phyloP scores from a whole-genome alignment of 2,797 vertebrate species.

The Botia kubotai region DNA sequence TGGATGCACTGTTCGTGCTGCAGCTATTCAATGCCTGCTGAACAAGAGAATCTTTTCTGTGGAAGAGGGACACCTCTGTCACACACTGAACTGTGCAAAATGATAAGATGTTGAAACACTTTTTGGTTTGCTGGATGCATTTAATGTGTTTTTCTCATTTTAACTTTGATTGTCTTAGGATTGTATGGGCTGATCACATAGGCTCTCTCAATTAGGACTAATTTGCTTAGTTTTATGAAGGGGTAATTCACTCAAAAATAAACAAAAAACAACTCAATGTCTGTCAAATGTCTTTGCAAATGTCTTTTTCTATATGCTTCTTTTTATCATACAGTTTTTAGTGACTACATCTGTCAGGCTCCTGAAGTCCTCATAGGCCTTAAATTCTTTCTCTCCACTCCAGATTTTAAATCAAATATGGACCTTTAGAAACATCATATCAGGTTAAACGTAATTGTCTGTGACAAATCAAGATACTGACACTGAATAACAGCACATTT shows the following conservation, averaged over 20 bases:
- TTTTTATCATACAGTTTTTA: too few relatives aligned
- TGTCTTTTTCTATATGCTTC: too few relatives aligned
- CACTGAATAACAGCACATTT: not conserved
- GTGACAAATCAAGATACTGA: not conserved
- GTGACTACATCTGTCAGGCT: too few relatives aligned
- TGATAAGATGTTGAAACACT: conserved; percentile 10
- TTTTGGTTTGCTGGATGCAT: conserved; percentile 1
- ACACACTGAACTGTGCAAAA: conserved; percentile 1
- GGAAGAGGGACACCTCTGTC: conserved; percentile 23
- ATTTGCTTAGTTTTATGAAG: not conserved
- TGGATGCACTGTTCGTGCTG: conserved; percentile 39
- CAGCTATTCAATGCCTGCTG: conserved; percentile 32
- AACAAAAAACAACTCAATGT: too few relatives aligned
- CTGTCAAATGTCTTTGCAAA: too few relatives aligned
- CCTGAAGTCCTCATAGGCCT: too few relatives aligned
- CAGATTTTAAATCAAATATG: too few relatives aligned
- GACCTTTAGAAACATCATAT: too few relatives aligned
- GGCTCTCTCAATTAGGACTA: not conserved
- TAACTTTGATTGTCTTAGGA: not conserved
- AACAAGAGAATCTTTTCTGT: conserved; percentile 40
- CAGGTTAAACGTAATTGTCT: too few relatives aligned
- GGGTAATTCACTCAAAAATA: too few relatives aligned
- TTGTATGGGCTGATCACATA: not conserved
- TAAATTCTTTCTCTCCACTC: too few relatives aligned
- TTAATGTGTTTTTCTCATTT: conserved; percentile 19